phyloP scores from a whole-genome alignment of 1,140 invertebrate genomes.

The Monomorium pharaonis region DNA sequence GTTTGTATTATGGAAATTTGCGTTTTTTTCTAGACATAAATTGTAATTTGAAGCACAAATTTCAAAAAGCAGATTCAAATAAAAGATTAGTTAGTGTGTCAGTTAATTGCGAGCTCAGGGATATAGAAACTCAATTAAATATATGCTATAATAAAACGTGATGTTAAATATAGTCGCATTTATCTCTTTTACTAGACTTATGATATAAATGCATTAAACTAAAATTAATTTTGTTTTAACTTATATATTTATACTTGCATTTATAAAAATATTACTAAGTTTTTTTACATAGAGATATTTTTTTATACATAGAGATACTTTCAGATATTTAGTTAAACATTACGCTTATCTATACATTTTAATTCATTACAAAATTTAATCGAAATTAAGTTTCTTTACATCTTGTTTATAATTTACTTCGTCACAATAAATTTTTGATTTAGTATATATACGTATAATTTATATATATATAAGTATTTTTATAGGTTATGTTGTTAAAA shows the following conservation, averaged over 20 bases:
- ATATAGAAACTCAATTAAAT: background rate
- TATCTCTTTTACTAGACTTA: background rate
- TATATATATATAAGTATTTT: background rate
- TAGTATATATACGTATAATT: background rate
- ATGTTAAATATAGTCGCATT: background rate
- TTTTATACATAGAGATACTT: background rate
- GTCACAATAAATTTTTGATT: background rate
- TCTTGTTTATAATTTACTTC: background rate
- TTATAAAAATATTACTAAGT: background rate
- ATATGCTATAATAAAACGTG: background rate
- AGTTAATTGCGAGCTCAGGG: background rate
- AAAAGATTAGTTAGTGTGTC: background rate
- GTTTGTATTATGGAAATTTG: slow-evolving; percentile 8
- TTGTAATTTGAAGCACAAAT: background rate
- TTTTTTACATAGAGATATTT: background rate
- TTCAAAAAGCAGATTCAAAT: background rate
- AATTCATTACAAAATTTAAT: background rate
- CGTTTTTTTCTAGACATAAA: background rate
- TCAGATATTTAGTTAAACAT: background rate
- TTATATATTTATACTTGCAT: background rate
- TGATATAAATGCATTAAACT: background rate
- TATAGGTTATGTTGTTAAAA: background rate
- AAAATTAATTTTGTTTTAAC: background rate
- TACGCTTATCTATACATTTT: slow-evolving; percentile 15
- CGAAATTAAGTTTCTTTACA: background rate